Percentiles rank a stretch among this genome's conserved stretches.
These are phyloP conservation scores for Atherinomorus stipes DNA, from an alignment of 2,113 vertebrate species.

Conservation along the genomic window DNA sequence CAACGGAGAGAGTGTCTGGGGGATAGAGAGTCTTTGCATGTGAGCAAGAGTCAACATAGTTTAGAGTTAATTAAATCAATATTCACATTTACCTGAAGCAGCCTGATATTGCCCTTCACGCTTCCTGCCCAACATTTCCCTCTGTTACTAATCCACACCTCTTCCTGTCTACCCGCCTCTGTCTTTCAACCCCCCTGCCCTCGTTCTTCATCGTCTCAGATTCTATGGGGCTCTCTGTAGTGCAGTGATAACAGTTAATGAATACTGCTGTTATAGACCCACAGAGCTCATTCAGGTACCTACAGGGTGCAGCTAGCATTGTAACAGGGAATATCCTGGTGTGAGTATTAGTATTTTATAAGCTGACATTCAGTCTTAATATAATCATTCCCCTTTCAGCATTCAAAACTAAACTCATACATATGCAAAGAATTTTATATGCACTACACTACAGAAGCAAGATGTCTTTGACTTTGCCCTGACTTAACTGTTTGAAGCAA, in stretches of 20 bases:
- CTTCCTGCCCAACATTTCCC: conserved; percentile 33
- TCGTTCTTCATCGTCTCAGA: conserved; percentile 1
- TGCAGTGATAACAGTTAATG: conserved; percentile 18
- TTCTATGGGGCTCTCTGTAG: conserved; percentile 14
- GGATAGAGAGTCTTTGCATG: not conserved
- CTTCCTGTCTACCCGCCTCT: not conserved
- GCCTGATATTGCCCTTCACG: conserved; percentile 33
- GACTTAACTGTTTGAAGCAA: too few relatives aligned
- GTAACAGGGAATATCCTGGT: not conserved
- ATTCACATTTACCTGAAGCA: conserved; percentile 53
- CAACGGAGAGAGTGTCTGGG: conserved; percentile 3
- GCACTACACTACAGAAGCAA: not conserved
- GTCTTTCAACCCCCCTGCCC: not conserved
- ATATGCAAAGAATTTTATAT: not conserved
- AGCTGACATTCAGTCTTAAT: conserved; percentile 14
- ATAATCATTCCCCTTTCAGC: conserved; percentile 5
- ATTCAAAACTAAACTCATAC: conserved; percentile 10
- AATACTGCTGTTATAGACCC: conserved; percentile 16
- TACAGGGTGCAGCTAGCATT: conserved; percentile 17
- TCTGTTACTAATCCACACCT: conserved; percentile 14
- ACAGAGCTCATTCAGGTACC: not conserved
- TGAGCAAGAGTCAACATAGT: conserved; percentile 40
- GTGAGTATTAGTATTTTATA: conserved; percentile 22
- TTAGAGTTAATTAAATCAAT: conserved; percentile 66
- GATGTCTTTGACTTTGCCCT: not conserved